Conservation (phyloP, 64 coral and sea anemone species). For the Acropora tenuis region DNA sequence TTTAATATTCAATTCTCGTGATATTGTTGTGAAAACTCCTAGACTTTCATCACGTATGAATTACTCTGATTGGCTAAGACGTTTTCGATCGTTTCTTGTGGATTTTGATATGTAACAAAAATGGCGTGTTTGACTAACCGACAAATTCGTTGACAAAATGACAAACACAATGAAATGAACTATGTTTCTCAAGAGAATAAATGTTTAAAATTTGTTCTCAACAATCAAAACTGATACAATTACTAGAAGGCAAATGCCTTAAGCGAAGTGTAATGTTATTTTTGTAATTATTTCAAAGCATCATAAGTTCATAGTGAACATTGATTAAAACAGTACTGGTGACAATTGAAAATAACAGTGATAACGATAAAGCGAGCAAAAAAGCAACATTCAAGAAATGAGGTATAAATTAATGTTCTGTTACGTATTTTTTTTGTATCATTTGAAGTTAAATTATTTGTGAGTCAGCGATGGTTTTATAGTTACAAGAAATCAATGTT, state of each 20-base stretch:
- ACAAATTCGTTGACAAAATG: neutral
- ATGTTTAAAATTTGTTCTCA: neutral
- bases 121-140: neutral
- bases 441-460: too few species aligned
- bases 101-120: neutral
- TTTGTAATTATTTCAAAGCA: neutral
- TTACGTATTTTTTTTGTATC: too few species aligned
- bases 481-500: too few species aligned
- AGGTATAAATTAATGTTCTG: neutral
- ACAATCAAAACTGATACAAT: neutral
- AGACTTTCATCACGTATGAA: neutral
- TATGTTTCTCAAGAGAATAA: neutral
- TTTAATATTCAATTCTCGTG: neutral
- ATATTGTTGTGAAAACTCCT: neutral
- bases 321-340: too few species aligned
- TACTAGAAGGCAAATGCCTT: neutral
- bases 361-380: neutral
- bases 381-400: neutral
- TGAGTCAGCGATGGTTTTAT: too few species aligned
- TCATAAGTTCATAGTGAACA: neutral
- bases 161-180: neutral
- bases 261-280: neutral
- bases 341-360: neutral
- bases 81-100: neutral
- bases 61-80: neutral